Base-by-base conservation (phyloP, 2,113 vertebrate genomes). In the Himantopus leucocephalus region DNA sequence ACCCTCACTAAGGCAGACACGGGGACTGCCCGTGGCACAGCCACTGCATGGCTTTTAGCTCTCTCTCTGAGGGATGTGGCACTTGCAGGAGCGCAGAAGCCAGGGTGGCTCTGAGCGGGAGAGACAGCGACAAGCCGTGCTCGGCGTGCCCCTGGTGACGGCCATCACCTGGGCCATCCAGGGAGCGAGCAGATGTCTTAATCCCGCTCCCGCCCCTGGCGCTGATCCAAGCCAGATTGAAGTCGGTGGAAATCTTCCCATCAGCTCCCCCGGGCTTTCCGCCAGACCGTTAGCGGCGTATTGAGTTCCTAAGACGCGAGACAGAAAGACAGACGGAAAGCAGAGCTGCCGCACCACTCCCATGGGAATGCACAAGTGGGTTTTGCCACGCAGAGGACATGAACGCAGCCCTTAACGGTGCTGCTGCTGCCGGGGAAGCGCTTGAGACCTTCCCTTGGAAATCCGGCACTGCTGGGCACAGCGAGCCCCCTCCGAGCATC, bases 351-450 rank as follows among this genome's bases (percentile, higher is more conserved):
- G 5, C 1, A 2, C 7, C 26, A 10, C 73, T 64, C 39, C 77
- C 3, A 1, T 6, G 64, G 1, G 6, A 84, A 56, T 0, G 14
- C 37, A 11, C 41, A 8, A 30, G 50, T 0, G 17, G n/a, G 6
- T 83, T 55, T 26, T 34, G 27, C 64, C 41, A 14, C 2, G 4
- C 23, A 26, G 39, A 34, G 39, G 48, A 55, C 32, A 4, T 0
- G 4, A 29, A 10, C 2, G 4, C 13, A 23, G 59, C 50, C 34
- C 20, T 29, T 11, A 30, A 9, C 0, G 2, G 18, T 0, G 1
- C 26, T 56, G 78, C n/a, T 2, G 14, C n/a, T 1, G 27, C 59
- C 1, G 1, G 53, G 26, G 48, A 52, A 70, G 37, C 14, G 3
- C 26, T 32, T 3, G 4, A 59, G 62, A 81, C 14, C 32, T 32